Evolutionary conservation across 2,888 invertebrate genomes (phyloP).

Genomic region (Gortyna flavago): DNA sequence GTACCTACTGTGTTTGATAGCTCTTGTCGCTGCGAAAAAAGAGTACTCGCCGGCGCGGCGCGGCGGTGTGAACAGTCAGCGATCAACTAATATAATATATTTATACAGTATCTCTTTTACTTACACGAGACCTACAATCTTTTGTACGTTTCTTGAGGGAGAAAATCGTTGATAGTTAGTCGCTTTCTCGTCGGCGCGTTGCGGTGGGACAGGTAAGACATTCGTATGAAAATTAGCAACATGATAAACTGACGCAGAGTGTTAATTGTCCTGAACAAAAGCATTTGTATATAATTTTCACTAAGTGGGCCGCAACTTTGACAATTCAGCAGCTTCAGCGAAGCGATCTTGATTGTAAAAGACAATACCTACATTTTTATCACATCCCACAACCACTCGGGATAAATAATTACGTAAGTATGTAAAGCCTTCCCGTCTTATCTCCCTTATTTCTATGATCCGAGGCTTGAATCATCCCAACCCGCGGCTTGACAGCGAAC

Average conservation of each 20-base stretch:
- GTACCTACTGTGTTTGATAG: not conserved
- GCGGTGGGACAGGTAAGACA: not conserved
- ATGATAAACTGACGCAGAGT: not conserved
- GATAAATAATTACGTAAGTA: slow-evolving; percentile 44
- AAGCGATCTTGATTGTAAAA: slow-evolving; percentile 16
- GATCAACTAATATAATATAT: not conserved
- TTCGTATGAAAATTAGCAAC: not conserved
- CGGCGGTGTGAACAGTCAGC: not conserved
- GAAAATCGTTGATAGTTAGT: not conserved
- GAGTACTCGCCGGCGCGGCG: not conserved
- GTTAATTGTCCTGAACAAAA: not conserved
- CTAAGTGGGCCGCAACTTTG: not conserved
- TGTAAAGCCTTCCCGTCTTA: slow-evolving; percentile 46
- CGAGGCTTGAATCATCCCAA: slow-evolving; percentile 72
- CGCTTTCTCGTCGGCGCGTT: too few species aligned
- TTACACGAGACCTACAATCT: not conserved
- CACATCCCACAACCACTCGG: slow-evolving; percentile 10
- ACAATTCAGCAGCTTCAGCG: slow-evolving; percentile 11
- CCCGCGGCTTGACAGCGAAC: slow-evolving; percentile 74
- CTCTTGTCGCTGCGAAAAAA: not conserved
- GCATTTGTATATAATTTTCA: slow-evolving; percentile 9
- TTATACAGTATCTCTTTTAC: not conserved
- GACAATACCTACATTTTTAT: slow-evolving; percentile 45
- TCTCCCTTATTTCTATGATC: slow-evolving; percentile 63
- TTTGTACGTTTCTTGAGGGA: not conserved